Conservation (phyloP, 1,140 invertebrate genomes). For the Mylabris phalerata region DNA sequence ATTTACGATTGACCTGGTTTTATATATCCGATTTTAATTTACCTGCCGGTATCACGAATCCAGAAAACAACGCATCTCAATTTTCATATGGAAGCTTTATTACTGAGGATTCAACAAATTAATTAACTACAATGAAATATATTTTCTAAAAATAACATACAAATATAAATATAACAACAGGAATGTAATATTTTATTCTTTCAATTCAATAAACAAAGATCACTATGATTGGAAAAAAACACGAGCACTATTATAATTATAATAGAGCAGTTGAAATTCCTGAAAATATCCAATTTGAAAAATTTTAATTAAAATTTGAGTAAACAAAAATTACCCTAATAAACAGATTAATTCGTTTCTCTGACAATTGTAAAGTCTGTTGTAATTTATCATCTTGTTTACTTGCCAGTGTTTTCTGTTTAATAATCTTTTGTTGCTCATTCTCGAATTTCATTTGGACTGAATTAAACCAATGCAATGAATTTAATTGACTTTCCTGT, state of each 20-base stretch:
- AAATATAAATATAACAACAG: too few species aligned
- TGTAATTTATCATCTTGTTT: conserved; percentile 76
- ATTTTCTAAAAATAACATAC: too few species aligned
- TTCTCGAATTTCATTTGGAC: conserved; percentile 66
- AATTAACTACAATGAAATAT: too few species aligned
- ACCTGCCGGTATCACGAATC: too few species aligned
- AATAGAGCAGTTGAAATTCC: conserved; percentile 88
- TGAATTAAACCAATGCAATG: conserved; percentile 93
- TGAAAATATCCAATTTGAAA: conserved; percentile 40
- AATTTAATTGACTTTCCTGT: conserved; percentile 78
- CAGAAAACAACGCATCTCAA: too few species aligned
- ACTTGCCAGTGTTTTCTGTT: conserved; percentile 44
- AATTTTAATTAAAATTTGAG: conserved; percentile 5
- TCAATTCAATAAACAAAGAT: not conserved
- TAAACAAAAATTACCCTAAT: conserved; percentile 49
- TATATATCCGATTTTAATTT: too few species aligned
- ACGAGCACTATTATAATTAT: conserved; percentile 85
- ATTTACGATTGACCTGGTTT: too few species aligned
- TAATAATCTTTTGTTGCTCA: conserved; percentile 53
- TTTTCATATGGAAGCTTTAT: too few species aligned
- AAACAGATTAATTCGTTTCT: conserved; percentile 75
- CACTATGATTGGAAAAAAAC: conserved; percentile 69
- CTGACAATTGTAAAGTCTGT: conserved; percentile 87
- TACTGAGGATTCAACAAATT: too few species aligned
- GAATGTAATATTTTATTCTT: not conserved